Conservation (phyloP, 2,888 invertebrate genomes). For the Caenorhabditis imperialis region DNA sequence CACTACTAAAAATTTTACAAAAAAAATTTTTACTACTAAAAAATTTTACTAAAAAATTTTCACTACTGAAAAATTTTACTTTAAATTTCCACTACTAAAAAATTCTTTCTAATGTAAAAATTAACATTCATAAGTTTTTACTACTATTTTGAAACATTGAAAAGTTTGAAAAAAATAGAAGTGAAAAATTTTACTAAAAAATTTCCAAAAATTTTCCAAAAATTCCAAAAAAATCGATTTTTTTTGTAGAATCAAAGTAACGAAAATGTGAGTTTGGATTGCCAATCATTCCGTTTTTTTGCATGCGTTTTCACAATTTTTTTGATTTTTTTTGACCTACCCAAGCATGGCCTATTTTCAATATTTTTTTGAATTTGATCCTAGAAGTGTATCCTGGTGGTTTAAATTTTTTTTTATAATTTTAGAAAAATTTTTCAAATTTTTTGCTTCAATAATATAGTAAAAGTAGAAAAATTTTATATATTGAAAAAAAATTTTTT, state of each 20-base stretch:
- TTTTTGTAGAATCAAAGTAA: slow-evolving; percentile 54
- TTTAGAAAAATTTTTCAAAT: no score
- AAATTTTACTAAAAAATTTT: no score
- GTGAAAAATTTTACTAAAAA: background rate
- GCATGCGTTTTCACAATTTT: background rate
- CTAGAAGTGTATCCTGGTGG: background rate
- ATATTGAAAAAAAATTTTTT: background rate
- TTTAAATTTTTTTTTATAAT: no score
- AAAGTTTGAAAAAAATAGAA: slow-evolving; percentile 6
- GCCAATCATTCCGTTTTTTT: background rate
- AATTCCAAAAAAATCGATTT: background rate
- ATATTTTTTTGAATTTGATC: slow-evolving; percentile 1
- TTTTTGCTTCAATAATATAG: background rate
- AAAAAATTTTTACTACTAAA: no score
- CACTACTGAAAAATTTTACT: no score
- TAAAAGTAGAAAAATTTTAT: background rate
- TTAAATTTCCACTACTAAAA: no score
- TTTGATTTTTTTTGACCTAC: slow-evolving; percentile 10
- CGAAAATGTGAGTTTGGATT: slow-evolving; percentile 52
- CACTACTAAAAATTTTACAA: no score
- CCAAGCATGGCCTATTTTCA: background rate
- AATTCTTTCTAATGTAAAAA: no score
- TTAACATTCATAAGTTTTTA: no score
- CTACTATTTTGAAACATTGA: background rate
- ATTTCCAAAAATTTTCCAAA: background rate